Conservation (phyloP, 2,888 invertebrate genomes). For the Plagiodera versicolora region DNA sequence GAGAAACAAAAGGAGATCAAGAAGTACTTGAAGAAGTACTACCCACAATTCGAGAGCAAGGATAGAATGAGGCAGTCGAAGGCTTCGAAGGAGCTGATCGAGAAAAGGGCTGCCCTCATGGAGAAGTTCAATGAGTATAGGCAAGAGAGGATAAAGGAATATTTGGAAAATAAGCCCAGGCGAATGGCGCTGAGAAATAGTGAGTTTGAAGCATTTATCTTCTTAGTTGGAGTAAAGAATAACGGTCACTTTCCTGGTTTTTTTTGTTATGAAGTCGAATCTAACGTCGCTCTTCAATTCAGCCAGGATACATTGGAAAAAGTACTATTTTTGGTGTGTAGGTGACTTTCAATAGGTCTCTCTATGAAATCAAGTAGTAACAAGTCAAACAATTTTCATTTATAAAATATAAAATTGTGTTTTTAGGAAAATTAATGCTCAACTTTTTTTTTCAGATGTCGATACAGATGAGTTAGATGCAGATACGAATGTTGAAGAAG, state of each 20-base stretch:
- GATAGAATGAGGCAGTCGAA: slow-evolving; percentile 90
- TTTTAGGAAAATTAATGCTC: no score
- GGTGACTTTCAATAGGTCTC: background rate
- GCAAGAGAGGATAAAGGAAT: slow-evolving; percentile 72
- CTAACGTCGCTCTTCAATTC: no score
- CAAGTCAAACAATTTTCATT: background rate
- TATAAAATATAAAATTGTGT: no score
- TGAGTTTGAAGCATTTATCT: slow-evolving; percentile 57
- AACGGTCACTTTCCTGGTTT: no score
- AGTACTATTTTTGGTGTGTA: background rate
- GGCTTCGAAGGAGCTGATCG: slow-evolving; percentile 93
- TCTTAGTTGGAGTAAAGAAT: no score
- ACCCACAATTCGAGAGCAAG: slow-evolving; percentile 93
- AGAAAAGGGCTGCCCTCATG: slow-evolving; percentile 86
- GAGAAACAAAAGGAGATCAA: slow-evolving; percentile 93
- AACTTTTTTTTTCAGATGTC: slow-evolving; percentile 66
- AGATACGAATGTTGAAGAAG: slow-evolving; percentile 84
- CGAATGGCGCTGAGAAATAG: slow-evolving; percentile 85
- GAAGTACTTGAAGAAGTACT: slow-evolving; percentile 97
- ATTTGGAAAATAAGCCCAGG: slow-evolving; percentile 74
- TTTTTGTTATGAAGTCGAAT: no score
- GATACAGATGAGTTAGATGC: slow-evolving; percentile 91
- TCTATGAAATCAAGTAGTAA: background rate
- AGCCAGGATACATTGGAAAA: background rate
- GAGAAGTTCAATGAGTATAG: slow-evolving; percentile 84